phyloP scores from a whole-genome alignment of 2,888 invertebrate species.

The Nemapogon koenigi region DNA sequence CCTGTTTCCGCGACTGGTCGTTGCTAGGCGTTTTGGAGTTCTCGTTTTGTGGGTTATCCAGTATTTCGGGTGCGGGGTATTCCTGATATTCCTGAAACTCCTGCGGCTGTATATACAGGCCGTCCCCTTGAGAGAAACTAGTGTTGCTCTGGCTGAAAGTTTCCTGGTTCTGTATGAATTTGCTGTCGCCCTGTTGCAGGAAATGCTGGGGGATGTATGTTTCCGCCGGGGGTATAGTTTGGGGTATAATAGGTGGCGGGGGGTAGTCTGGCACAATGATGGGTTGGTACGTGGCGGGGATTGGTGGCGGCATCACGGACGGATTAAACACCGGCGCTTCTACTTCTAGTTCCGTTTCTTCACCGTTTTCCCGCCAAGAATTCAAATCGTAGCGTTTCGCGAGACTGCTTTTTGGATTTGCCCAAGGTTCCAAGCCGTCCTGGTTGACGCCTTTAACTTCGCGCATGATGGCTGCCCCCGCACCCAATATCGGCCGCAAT shows the following conservation, averaged over 20 bases:
- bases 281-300: constrained; percentile 20
- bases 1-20: constrained; percentile 25
- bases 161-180: constrained; percentile 44
- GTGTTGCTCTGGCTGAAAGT: background rate
- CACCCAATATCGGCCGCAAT: constrained; percentile 47
- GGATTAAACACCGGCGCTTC: constrained; percentile 37
- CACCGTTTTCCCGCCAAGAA: constrained; percentile 46
- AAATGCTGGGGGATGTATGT: constrained; percentile 32
- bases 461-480: constrained; percentile 39
- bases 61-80: too few relatives aligned
- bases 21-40: background rate
- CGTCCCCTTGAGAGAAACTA: constrained; percentile 31
- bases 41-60: background rate
- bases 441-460: constrained; percentile 35
- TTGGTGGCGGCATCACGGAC: constrained; percentile 32
- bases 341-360: constrained; percentile 33
- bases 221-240: background rate
- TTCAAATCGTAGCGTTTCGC: constrained; percentile 48
- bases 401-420: constrained; percentile 32
- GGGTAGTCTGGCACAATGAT: constrained; percentile 34
- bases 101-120: constrained; percentile 15
- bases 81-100: too few relatives aligned
- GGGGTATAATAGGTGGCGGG: constrained; percentile 26
- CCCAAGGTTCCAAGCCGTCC: constrained; percentile 44
- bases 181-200: constrained; percentile 47